Evolutionary conservation across 2,888 invertebrate species (phyloP), one percentile per base, ranked within the genome.

Genomic region (Nomada goodeniana): DNA sequence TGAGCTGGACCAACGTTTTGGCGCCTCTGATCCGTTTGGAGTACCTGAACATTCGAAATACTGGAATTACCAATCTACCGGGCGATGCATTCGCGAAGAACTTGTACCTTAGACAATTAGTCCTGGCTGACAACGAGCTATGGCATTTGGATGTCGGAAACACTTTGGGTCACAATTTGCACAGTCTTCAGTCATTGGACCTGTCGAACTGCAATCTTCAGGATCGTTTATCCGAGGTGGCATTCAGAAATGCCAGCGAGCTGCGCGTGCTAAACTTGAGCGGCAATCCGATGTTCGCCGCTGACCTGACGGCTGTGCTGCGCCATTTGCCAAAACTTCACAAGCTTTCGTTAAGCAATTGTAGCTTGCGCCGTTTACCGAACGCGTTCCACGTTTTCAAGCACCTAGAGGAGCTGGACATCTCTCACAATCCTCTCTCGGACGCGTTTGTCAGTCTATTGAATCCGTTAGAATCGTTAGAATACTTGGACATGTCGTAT

Each of bases 401-500:
- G 87, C 95, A 96, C 89, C 94, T 97, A 23, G 95, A 95, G 87
- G 96, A 96, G 90, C 94, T 96, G 55, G 96, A 96, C 89, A 96
- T 96, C 90, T 96, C 96, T 0, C 95, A 96, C 89, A 96, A 96
- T 92, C 96, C 96, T 0, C 93, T 96, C 0, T 95, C 95, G 61
- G 96, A 96, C 88, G 96, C 96, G 0, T 96, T 96, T 90, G 96
- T 96, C 10, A 95, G 95, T 87, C 91, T 96, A 42, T 92, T 96
- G 23, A 95, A 96, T 2, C 96, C 96, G 0, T 92, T 96, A 1
- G 95, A 95, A 79, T 96, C 96, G 18, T 93, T 97, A 50, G 96
- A 96, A 91, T 96, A 96, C 89, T 93, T 96, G 4, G 96, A 96
- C 91, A 96, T 97, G 96, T 96, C 96, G 9, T 96, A 96, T 91